Evolutionary conservation across 2,888 invertebrate genomes (phyloP).

Genomic region (Steromphala cineraria): DNA sequence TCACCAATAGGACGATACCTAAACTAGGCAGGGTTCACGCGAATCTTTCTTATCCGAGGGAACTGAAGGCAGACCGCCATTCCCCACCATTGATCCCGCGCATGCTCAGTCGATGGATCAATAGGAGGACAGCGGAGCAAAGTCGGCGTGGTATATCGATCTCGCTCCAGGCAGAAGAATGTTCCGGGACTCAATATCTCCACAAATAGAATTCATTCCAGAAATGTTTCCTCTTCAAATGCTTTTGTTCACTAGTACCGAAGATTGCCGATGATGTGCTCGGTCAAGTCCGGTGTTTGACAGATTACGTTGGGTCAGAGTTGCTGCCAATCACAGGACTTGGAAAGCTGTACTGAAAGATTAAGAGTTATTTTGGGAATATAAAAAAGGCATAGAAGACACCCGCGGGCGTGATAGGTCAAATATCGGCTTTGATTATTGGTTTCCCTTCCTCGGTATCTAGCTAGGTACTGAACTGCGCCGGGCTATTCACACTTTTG

Average conservation of each 20-base stretch:
- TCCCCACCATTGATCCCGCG: not conserved
- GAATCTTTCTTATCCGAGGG: not conserved
- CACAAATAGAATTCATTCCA: slow-evolving; percentile 8
- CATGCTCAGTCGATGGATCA: not conserved
- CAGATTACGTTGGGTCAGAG: not conserved
- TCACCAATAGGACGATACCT: not conserved
- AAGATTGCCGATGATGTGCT: not conserved
- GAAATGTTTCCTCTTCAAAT: not conserved
- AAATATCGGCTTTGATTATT: slow-evolving; percentile 1
- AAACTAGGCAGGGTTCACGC: not conserved
- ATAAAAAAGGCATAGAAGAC: not conserved
- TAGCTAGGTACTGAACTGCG: too few species aligned
- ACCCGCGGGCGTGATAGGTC: not conserved
- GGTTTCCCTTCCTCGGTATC: not conserved
- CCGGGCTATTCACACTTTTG: too few species aligned
- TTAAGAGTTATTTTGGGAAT: not conserved
- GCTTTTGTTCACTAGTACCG: not conserved
- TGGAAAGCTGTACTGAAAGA: not conserved
- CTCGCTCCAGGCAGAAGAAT: not conserved
- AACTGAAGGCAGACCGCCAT: not conserved
- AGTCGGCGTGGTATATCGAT: not conserved
- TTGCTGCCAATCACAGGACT: not conserved
- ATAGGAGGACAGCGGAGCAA: not conserved
- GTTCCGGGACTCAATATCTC: not conserved
- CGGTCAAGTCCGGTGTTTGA: not conserved